A percentile compares a stretch with the other conserved stretches of the same genome.
Evolutionary conservation across 2,888 invertebrate genomes (phyloP).

Genomic region (Apamea sordens): DNA sequence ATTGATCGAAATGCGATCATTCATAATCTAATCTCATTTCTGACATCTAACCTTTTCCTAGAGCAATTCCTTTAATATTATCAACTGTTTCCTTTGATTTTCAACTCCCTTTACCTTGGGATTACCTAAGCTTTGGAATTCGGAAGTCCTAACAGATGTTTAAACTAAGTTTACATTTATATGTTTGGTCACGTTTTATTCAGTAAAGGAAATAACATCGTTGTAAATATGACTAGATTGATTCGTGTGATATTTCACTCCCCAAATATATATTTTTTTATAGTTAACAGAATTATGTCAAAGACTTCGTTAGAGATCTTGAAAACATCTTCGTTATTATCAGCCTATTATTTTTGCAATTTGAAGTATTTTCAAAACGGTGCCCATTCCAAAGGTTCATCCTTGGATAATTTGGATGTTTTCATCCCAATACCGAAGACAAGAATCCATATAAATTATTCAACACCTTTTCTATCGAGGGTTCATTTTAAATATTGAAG

Average conservation of each 20-base stretch:
- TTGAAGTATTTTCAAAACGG: conserved; percentile 18
- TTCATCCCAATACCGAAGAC: conserved; percentile 8
- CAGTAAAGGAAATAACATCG: not conserved
- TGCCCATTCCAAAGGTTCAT: not conserved
- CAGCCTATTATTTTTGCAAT: not conserved
- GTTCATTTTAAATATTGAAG: conserved; percentile 37
- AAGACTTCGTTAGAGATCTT: not conserved
- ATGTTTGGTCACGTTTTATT: conserved; percentile 17
- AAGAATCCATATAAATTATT: conserved; percentile 46
- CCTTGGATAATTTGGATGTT: conserved; percentile 17
- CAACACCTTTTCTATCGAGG: conserved; percentile 38
- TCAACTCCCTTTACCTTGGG: not conserved
- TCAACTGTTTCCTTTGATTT: conserved; percentile 19
- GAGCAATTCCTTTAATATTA: not conserved
- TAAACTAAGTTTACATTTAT: conserved; percentile 5
- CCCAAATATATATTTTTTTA: not conserved
- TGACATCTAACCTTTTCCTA: not conserved
- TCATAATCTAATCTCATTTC: conserved; percentile 8
- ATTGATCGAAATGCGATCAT: not conserved
- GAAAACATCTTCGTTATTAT: not conserved
- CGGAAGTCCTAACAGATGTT: conserved; percentile 10
- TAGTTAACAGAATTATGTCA: not conserved
- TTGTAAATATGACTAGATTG: not conserved
- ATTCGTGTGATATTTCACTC: not conserved
- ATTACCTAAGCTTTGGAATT: conserved; percentile 22